phyloP scores from a whole-genome alignment of 2,113 vertebrate species.

The Theristicus caerulescens region DNA sequence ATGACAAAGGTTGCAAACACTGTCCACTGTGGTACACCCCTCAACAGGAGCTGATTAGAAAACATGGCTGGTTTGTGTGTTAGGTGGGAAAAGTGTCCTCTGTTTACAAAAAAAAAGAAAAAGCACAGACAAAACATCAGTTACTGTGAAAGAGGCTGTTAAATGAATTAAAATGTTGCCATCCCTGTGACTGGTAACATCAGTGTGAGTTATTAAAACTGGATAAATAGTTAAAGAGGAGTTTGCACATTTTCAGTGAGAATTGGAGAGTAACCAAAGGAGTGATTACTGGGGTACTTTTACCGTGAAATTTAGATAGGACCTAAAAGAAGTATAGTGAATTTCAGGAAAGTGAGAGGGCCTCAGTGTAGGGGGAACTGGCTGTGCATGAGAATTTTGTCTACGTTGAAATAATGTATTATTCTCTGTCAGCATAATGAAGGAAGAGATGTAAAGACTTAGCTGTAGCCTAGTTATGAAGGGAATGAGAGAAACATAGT shows the following conservation, averaged over 20 bases:
- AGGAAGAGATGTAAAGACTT: neutral
- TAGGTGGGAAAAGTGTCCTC: neutral
- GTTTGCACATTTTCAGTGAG: neutral
- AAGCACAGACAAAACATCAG: neutral
- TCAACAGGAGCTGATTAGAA: neutral
- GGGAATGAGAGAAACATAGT: neutral
- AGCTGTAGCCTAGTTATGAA: neutral
- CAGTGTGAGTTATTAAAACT: neutral
- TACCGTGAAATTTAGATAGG: neutral
- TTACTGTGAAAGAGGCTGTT: neutral
- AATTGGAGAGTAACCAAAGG: neutral
- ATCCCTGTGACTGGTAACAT: neutral
- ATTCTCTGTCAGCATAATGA: neutral
- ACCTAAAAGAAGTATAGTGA: neutral
- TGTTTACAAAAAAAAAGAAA: neutral
- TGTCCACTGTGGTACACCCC: neutral
- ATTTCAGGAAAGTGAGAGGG: neutral
- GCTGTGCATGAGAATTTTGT: neutral
- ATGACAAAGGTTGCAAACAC: neutral
- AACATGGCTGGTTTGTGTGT: neutral
- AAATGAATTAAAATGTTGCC: neutral
- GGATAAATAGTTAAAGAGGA: neutral
- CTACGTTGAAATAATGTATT: neutral
- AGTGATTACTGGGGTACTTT: neutral
- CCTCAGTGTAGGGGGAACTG: neutral